Base-by-base conservation (phyloP, 1,140 invertebrate species). In the Aporrectodea caliginosa region DNA sequence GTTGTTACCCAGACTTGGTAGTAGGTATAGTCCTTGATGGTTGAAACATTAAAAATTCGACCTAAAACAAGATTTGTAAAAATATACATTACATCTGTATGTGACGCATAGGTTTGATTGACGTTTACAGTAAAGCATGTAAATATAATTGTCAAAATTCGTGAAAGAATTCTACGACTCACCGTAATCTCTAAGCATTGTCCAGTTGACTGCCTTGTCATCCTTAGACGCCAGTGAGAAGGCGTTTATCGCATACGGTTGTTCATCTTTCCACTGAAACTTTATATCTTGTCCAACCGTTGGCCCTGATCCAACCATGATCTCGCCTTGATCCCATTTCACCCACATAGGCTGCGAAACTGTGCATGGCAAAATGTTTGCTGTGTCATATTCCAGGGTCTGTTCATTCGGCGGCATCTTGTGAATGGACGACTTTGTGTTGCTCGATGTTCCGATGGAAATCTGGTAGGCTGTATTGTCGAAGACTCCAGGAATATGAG, bases 381-480 rank as follows among this genome's bases (percentile, higher is more conserved):
- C 2, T 12, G 70, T 72, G 70, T 2, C 6, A 32, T 12, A 27
- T n/a, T 29, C n/a, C 70, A 12, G n/a, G 6, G 27, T 2, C n/a
- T 6, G 14, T 72, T 29, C 70, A 14, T 32, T 32, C n/a, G n/a
- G 31, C 70, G 2, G n/a, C n/a, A 12, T 29, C 70, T 72, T 32
- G 70, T 32, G 70, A 12, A 72, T 72, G 2, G 70, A 27, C n/a
- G 70, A 72, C 27, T 72, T 72, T 14, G 70, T 72, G 70, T 72
- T 72, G 14, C 70, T n/a, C 70, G 6, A 2, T 29, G 6, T 72
- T 27, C 70, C 70, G 70, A 72, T 72, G 70, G 31, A 29, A 32
- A 72, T 72, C n/a, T 12, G n/a, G 70, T 72, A 72, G n/a, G 70
- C 70, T 2, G n/a, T 12, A 2, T 6, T 27, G n/a, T 27, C 32